Percentiles rank a stretch among this genome's conserved stretches.
Conservation (phyloP, 2,888 invertebrate species). For the Spialia ferax region DNA sequence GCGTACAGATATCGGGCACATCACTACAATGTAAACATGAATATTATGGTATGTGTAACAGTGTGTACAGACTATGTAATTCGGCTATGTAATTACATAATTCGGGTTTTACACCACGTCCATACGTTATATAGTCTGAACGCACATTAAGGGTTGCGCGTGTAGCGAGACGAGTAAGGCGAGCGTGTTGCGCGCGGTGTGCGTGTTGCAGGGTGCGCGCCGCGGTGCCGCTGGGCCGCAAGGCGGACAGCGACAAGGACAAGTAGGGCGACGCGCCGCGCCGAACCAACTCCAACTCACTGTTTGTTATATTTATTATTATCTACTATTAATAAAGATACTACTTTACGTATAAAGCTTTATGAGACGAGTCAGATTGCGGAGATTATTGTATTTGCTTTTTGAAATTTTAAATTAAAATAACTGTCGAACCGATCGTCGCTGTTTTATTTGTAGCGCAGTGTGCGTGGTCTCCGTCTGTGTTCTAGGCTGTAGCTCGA, state of each 20-base stretch:
- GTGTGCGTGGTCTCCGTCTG: not conserved
- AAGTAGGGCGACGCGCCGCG: too few relatives aligned
- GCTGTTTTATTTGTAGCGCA: slow-evolving; percentile 46
- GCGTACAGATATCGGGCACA: too few relatives aligned
- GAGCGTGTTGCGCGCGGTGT: too few relatives aligned
- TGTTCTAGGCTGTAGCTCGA: slow-evolving; percentile 13
- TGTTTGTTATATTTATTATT: slow-evolving; percentile 85
- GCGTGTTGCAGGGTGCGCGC: slow-evolving; percentile 91
- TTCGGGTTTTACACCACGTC: too few relatives aligned
- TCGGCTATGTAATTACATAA: too few relatives aligned
- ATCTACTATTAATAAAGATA: slow-evolving; percentile 69
- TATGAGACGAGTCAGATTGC: slow-evolving; percentile 84
- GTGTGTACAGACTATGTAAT: too few relatives aligned
- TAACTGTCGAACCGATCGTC: slow-evolving; percentile 74
- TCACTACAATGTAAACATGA: too few relatives aligned
- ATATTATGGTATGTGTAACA: too few relatives aligned
- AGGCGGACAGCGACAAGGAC: slow-evolving; percentile 94
- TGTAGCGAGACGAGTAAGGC: too few relatives aligned
- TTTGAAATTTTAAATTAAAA: slow-evolving; percentile 87
- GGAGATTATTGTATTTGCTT: slow-evolving; percentile 86
- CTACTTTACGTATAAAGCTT: slow-evolving; percentile 85
- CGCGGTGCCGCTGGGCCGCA: slow-evolving; percentile 96
- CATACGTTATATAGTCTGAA: too few relatives aligned
- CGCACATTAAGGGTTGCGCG: too few relatives aligned
- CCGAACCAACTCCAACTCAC: slow-evolving; percentile 67